Conservation (phyloP, 2,113 vertebrate genomes). For the Cyanoliseus patagonus region DNA sequence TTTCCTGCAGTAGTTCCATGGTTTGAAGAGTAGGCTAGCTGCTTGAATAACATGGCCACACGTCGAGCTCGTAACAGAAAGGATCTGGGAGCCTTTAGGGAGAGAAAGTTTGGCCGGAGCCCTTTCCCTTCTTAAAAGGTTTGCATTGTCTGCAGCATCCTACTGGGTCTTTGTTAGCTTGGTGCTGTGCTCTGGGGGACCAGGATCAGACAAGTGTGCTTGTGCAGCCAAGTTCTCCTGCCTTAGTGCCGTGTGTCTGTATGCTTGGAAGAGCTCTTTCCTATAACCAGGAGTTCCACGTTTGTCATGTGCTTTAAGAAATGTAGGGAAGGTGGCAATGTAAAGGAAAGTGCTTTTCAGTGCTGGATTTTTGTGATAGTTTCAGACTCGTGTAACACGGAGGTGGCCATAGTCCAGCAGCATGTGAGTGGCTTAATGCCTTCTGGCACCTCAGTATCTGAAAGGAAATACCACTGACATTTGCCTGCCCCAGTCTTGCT, state of each 20-base stretch:
- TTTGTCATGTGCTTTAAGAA: neutral
- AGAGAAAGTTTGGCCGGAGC: neutral
- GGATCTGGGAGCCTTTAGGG: neutral
- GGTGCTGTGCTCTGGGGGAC: accelerated
- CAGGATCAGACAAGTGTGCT: accelerated
- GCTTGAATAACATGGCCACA: accelerated
- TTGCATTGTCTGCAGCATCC: neutral
- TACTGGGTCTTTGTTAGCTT: neutral
- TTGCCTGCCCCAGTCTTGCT: neutral
- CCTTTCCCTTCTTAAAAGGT: neutral
- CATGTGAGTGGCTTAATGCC: neutral
- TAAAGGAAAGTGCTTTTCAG: neutral
- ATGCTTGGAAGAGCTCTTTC: neutral
- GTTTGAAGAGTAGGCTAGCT: neutral
- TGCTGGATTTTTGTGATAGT: neutral
- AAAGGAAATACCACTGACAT: neutral
- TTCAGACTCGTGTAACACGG: neutral
- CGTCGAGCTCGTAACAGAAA: neutral
- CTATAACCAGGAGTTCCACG: neutral
- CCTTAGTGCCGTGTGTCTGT: accelerated
- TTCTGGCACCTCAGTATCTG: neutral
- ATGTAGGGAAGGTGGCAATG: neutral
- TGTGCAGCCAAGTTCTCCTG: neutral
- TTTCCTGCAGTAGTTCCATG: neutral
- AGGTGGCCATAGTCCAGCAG: neutral